phyloP scores from a whole-genome alignment of 2,797 vertebrate species.

The Gouania willdenowi region DNA sequence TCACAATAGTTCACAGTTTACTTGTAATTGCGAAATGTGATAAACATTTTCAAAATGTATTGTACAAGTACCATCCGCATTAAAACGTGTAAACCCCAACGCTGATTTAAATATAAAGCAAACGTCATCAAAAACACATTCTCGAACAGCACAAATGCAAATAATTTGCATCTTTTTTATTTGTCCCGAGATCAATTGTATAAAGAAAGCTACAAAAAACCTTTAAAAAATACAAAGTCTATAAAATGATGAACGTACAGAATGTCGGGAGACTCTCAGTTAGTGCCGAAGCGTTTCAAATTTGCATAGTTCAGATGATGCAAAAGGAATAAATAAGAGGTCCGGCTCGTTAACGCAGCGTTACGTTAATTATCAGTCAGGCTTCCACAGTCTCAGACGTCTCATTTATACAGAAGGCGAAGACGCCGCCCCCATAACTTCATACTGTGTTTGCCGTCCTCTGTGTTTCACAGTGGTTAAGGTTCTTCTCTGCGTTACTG shows the following conservation, averaged over 20 bases:
- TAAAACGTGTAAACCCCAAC: slow-evolving; percentile 40
- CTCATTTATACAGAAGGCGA: slow-evolving; percentile 17
- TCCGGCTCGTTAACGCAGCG: slow-evolving; percentile 14
- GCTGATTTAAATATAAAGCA: slow-evolving; percentile 3
- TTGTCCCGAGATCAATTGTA: slow-evolving; percentile 14
- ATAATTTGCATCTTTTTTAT: slow-evolving; percentile 20
- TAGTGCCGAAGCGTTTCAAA: slow-evolving; percentile 41
- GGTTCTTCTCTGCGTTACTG: slow-evolving; percentile 23
- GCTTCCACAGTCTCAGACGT: slow-evolving; percentile 6
- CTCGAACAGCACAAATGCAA: slow-evolving; percentile 18
- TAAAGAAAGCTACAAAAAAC: slow-evolving; percentile 37
- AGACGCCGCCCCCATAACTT: slow-evolving; percentile 29
- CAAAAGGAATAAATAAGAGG: slow-evolving; percentile 31
- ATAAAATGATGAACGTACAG: slow-evolving; percentile 41
- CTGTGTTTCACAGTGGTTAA: slow-evolving; percentile 59
- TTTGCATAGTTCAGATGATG: slow-evolving; percentile 48
- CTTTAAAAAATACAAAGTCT: slow-evolving; percentile 38
- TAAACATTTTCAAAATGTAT: slow-evolving; percentile 34
- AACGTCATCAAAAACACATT: slow-evolving; percentile 11
- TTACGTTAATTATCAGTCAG: slow-evolving; percentile 22
- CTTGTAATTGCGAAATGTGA: slow-evolving; percentile 50
- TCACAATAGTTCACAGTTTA: slow-evolving; percentile 73
- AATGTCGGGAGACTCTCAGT: slow-evolving; percentile 32
- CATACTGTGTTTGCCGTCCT: slow-evolving; percentile 31
- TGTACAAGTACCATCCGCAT: slow-evolving; percentile 33